Base-by-base conservation (phyloP, 2,888 invertebrate species). In the Nephrotoma appendiculata region DNA sequence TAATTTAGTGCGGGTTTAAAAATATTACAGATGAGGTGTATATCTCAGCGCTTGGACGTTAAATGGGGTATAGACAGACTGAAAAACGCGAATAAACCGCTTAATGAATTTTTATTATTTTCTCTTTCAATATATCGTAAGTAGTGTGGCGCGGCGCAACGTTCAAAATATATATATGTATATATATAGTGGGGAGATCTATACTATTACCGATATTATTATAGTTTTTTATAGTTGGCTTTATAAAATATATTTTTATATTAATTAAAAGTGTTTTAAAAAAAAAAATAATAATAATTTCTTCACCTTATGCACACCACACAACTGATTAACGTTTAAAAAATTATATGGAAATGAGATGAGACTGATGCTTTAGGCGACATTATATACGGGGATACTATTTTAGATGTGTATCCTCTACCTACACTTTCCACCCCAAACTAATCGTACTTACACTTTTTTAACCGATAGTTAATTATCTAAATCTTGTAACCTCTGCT, bases 31-130 rank as follows among this genome's bases (percentile, higher is more conserved):
- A 71, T 71, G 71, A 71, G 44, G 85, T 85, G 42, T 85, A 44
- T 85, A 85, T 44, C 85, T 85, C 85, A 44, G 44, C 85, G 44
- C 85, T 44, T 85, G 43, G 85, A 85, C 85, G 19, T 9, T 85
- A 85, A 85, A 85, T 85, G 85, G 71, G 31, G 19, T 85, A 85
- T 85, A 44, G 85, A 19, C n/a, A 85, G 85, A 85, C 42, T n/a
- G 19, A 85, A 85, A 85, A 44, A 85, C 45, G 44, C 85, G 85
- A 85, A 85, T 85, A 85, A 85, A 85, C 85, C 85, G 11, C 85
- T 85, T 85, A 85, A 85, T 85, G 31, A 45, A 19, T 85, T 57
- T 71, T 71, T 71, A 44, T 85, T 85, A 85, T 85, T 85, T 85
- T 85, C 85, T 85, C 85, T 85, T 84, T 85, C 85, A 44, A 85